Base-by-base conservation (phyloP, 2,113 vertebrate genomes). In the Hymenochirus boettgeri region DNA sequence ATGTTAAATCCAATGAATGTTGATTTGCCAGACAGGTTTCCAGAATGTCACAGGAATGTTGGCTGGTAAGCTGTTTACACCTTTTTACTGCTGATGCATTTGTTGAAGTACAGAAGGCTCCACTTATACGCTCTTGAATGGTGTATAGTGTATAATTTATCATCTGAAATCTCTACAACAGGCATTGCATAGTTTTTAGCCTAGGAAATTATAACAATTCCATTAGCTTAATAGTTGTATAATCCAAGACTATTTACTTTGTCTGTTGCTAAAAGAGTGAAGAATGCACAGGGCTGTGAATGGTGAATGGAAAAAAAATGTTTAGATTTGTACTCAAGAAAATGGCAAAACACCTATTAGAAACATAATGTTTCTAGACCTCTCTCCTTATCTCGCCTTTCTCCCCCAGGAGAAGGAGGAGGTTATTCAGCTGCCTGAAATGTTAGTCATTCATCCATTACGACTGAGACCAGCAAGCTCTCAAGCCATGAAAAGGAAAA, bases 401-500 rank as follows among this genome's bases (percentile, higher is more conserved):
- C 15, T 42, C 6, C 1, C 17, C 35, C 5, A 6, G 12, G 12
- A 13, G 35, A 39, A 53, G 45, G 19, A 66, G 53, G 45, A 21
- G 45, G 22, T 51, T 58, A 58, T 48, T 33, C 45, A 22, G 26
- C 60, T 60, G 57, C 23, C 47, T 52, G 59, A 53, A 29, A 69
- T 69, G 59, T 60, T 60, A 53, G 56, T 50, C 56, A 60, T 60
- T 60, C 47, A 60, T 69, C 65, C 65, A 53, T 69, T 69, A 69
- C 46, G 47, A 69, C 65, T 52, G 65, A 60, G 65, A 69, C 56
- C 65, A 60, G 65, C 65, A 18, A 53, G 65, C 47, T 51, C 72
- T 51, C 57, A 18, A 80, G 76, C 70, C 70, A 70, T 73, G 78
- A 83, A 80, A 88, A 84, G 57, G 57, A 69, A 88, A 86, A 82